These are phyloP conservation scores for Melanotaenia trifasciata DNA, from an alignment of 2,797 vertebrate genomes.

Conservation along the genomic window DNA sequence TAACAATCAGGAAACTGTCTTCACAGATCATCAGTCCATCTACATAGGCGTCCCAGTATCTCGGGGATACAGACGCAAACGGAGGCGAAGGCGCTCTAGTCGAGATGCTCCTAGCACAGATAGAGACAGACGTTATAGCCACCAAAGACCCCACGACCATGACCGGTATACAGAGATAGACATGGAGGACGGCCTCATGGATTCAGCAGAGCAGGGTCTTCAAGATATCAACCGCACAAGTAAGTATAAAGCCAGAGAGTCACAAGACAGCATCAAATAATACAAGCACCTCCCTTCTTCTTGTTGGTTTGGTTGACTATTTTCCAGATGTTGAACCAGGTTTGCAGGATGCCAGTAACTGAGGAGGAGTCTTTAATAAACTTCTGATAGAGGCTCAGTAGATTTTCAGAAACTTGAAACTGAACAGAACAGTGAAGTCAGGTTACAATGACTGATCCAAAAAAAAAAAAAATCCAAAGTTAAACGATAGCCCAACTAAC, in stretches of 20 bases:
- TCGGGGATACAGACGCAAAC: conserved; percentile 86
- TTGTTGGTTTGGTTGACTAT: not conserved
- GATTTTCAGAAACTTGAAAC: not conserved
- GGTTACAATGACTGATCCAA: not conserved
- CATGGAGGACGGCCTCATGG: conserved; percentile 80
- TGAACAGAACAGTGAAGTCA: not conserved
- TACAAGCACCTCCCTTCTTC: not conserved
- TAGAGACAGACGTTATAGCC: conserved; percentile 76
- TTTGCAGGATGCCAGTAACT: not conserved
- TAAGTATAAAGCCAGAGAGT: conserved; percentile 74
- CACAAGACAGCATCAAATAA: too few species aligned
- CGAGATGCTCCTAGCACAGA: conserved; percentile 80
- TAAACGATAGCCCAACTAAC: not conserved
- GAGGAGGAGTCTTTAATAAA: not conserved
- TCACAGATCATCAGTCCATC: conserved; percentile 89
- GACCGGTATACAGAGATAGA: conserved; percentile 75
- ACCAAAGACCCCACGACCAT: conserved; percentile 70
- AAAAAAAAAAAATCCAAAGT: not conserved
- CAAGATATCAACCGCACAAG: conserved; percentile 86
- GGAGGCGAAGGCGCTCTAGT: conserved; percentile 86
- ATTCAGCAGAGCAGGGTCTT: conserved; percentile 69
- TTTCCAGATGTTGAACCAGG: too few species aligned
- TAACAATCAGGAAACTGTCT: not conserved
- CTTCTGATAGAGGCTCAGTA: not conserved
- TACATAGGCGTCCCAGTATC: conserved; percentile 92